Conservation (phyloP, 1,140 invertebrate species). For the Drosophila orena region DNA sequence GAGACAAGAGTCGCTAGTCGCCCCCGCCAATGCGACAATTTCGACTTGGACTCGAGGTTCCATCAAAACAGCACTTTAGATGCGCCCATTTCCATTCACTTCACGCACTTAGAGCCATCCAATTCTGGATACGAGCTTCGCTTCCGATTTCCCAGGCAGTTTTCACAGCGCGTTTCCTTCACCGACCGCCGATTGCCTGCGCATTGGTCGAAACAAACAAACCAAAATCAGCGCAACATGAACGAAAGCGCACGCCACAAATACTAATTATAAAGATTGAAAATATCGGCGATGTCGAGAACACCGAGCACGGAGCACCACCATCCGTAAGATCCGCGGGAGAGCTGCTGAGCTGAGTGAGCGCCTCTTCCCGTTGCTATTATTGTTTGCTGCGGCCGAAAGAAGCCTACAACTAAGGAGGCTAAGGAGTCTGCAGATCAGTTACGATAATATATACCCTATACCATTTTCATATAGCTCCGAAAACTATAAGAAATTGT, state of each 20-base stretch:
- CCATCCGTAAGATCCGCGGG: slow-evolving; percentile 54
- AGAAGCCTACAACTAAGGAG: slow-evolving; percentile 44
- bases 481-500: neutral
- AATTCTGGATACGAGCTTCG: neutral
- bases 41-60: slow-evolving; percentile 22
- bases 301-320: slow-evolving; percentile 39
- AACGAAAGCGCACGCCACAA: slow-evolving; percentile 82
- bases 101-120: slow-evolving; percentile 68
- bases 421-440: slow-evolving; percentile 20
- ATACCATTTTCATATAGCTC: too few relatives aligned
- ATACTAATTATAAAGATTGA: slow-evolving; percentile 83
- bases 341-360: slow-evolving; percentile 62
- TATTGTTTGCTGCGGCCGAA: slow-evolving; percentile 72
- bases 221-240: slow-evolving; percentile 79
- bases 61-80: slow-evolving; percentile 30
- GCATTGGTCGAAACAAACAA: slow-evolving; percentile 56
- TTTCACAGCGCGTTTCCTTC: slow-evolving; percentile 19
- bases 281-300: slow-evolving; percentile 74
- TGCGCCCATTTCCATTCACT: slow-evolving; percentile 14
- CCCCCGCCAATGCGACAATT: slow-evolving; percentile 19
- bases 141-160: slow-evolving; percentile 1
- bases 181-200: slow-evolving; percentile 28
- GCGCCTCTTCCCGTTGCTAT: slow-evolving; percentile 63
- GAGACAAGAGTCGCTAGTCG: slow-evolving; percentile 40
- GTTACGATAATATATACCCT: slow-evolving; percentile 11